Evolutionary conservation across 2,888 invertebrate species (phyloP), one percentile per base, ranked within the genome.

Genomic region (Tupiocoris notatus): DNA sequence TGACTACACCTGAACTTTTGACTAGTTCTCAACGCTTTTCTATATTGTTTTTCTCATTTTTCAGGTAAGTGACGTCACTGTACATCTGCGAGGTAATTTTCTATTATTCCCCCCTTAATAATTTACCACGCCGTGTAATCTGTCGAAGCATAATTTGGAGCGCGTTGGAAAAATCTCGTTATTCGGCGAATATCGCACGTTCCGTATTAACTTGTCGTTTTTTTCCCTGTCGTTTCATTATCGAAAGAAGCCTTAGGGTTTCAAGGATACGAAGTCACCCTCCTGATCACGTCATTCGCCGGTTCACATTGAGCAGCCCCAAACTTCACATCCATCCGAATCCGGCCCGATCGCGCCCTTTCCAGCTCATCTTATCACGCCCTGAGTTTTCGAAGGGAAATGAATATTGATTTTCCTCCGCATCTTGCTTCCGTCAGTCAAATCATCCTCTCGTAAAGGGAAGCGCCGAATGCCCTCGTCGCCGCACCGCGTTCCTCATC

Each of bases 341-440:
- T 39, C 39, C 39, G 3, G 39, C 39, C 39, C 39, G 12, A 39
- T 39, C 39, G 39, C 39, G 39, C 12, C 3, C 39, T 39, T 12
- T 12, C 6, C 39, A 3, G 6, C 39, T 39, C 39, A 39, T 39
- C 39, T 39, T 39, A 39, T 39, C 39, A 39, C 39, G 39, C 39
- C 39, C 39, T n/a, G 39, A 39, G 6, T 39, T 39, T 2, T 24
- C 24, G 22, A n/a, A 17, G 66, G 66, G 66, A 20, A 66, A 66
- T 66, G 66, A 66, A 66, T 66, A 66, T 66, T 66, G 66, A 66
- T 66, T 66, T 66, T 56, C 56, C 16, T 56, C 39, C 66, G 21
- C 66, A 39, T 66, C 54, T 66, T 66, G 66, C 66, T 66, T 66
- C 66, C 66, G 66, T 66, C 66, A 66, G 54, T 66, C 66, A 66